Percentiles rank a stretch among this genome's conserved stretches.
Conservation (phyloP, 1,140 invertebrate species). For the Neelides sp. region DNA sequence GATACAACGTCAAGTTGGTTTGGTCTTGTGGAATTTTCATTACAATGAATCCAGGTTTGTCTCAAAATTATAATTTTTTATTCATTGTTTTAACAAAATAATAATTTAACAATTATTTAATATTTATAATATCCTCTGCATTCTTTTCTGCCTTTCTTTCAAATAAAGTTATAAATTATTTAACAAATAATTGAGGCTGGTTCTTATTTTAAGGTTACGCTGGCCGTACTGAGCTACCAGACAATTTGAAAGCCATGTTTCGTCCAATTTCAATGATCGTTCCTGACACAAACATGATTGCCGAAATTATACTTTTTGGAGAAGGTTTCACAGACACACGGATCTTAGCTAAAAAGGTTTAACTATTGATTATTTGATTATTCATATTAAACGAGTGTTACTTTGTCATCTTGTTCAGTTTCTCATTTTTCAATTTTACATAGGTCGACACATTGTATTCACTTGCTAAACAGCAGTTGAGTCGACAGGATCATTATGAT, state of each 20-base stretch:
- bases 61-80: no score
- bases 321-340: constrained; percentile 72
- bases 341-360: constrained; percentile 60
- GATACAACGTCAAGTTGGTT: constrained; percentile 56
- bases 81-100: no score
- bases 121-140: background rate
- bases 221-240: constrained; percentile 73
- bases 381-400: constrained; percentile 5
- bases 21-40: constrained; percentile 72
- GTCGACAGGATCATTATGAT: constrained; percentile 72
- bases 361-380: background rate
- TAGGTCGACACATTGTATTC: constrained; percentile 57
- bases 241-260: constrained; percentile 86
- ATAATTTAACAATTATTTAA: background rate
- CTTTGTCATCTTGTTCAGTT: background rate
- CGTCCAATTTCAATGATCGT: constrained; percentile 90
- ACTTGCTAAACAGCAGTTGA: constrained; percentile 56
- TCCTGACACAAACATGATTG: constrained; percentile 75
- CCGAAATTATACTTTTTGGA: constrained; percentile 74
- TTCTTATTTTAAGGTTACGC: constrained; percentile 47
- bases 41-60: constrained; percentile 50
- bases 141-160: no score
- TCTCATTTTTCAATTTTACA: constrained; percentile 18
- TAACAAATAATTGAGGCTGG: no score
- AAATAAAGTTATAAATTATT: no score